phyloP scores from a whole-genome alignment of 2,888 invertebrate species.

The Callosobruchus maculatus region DNA sequence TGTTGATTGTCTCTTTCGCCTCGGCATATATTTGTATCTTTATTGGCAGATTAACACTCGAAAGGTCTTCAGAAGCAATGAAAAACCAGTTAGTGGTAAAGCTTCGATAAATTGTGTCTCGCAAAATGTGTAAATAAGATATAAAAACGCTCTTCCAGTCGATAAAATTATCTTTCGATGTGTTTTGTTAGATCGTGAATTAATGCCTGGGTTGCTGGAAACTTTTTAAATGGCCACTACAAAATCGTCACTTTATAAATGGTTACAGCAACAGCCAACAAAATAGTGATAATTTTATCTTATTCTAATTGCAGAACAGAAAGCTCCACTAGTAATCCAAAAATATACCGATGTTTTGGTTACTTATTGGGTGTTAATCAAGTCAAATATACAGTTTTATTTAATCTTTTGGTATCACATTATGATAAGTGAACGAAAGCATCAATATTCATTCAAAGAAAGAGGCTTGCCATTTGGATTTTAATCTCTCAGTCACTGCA shows the following conservation, averaged over 20 bases:
- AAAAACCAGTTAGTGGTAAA: background rate
- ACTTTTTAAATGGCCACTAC: background rate
- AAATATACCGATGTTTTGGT: too few relatives aligned
- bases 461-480: too few relatives aligned
- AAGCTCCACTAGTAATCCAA: too few relatives aligned
- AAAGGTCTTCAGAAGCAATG: background rate
- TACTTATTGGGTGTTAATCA: too few relatives aligned
- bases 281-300: too few relatives aligned
- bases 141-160: background rate
- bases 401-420: too few relatives aligned
- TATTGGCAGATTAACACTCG: background rate
- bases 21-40: background rate
- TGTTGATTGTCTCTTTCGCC: background rate
- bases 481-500: too few relatives aligned
- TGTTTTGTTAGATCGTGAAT: background rate
- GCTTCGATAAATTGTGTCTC: background rate
- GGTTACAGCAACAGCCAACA: background rate
- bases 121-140: background rate
- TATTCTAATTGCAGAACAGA: too few relatives aligned
- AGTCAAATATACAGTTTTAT: too few relatives aligned
- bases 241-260: background rate
- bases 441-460: too few relatives aligned
- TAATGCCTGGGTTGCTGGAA: background rate
- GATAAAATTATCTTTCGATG: background rate
- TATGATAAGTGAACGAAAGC: too few relatives aligned